Conservation (phyloP, 1,140 invertebrate species). For the Cryptotermes secundus region DNA sequence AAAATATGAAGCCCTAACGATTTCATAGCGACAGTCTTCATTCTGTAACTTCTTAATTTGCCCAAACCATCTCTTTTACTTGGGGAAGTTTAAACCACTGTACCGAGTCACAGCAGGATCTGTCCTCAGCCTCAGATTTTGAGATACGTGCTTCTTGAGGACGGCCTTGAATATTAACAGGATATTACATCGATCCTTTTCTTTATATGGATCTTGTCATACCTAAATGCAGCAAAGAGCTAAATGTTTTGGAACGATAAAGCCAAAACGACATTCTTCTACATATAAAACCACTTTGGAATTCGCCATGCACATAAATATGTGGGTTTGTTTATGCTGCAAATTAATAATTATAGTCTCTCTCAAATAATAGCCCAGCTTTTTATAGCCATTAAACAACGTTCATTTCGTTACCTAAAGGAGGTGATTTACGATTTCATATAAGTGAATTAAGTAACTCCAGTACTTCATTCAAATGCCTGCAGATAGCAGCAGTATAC, state of each 20-base stretch:
- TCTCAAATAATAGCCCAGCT: not conserved
- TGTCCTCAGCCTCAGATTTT: not conserved
- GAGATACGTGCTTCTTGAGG: not conserved
- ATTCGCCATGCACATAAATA: not conserved
- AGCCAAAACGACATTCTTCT: not conserved
- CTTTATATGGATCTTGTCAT: not conserved
- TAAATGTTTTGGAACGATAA: not conserved
- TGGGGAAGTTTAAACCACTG: not conserved
- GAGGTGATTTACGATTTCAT: not conserved
- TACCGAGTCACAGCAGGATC: too few relatives aligned
- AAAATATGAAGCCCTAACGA: too few relatives aligned
- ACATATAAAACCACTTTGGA: not conserved
- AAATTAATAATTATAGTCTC: constrained; percentile 7
- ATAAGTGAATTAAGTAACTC: constrained; percentile 1
- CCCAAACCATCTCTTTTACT: not conserved
- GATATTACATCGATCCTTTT: not conserved
- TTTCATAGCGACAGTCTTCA: too few relatives aligned
- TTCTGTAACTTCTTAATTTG: not conserved
- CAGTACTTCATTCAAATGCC: not conserved
- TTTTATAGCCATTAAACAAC: not conserved
- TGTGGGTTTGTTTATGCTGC: constrained; percentile 11
- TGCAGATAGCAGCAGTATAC: not conserved
- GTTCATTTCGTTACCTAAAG: too few relatives aligned
- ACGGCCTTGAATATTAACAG: not conserved
- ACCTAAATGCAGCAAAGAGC: not conserved